Base-by-base conservation (phyloP, 1,140 invertebrate species). In the Cotesia chilonis region DNA sequence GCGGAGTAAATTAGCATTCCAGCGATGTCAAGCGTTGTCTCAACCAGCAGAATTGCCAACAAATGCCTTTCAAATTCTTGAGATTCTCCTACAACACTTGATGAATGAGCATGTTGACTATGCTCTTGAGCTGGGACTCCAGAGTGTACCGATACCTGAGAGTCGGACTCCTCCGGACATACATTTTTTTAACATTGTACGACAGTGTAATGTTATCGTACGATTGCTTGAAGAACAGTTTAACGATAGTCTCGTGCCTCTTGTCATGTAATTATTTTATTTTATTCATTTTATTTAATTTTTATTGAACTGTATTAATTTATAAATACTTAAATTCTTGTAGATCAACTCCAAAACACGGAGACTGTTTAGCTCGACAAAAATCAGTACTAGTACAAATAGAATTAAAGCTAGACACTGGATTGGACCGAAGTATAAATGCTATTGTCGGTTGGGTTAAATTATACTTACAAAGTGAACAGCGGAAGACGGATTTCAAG, bases 401-500 rank as follows among this genome's bases (percentile, higher is more conserved):
- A 73, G 96, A 99, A 86, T 90, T 90, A 20, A 98, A 98, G 86
- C 85, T 99, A 64, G 96, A 98, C 80, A 91, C 89, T 14, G 97
- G 97, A 0, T 83, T 99, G 28, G 96, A 98, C 81, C 91, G 95
- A 72, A 94, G 94, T 7, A 89, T 98, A 38, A 92, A 92, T 72
- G 95, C 96, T 0, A 92, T 98, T 28, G 91, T 95, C 71, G 93
- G 94, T 17, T 99, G 96, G 94, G 93, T 98, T 0, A 95, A 94
- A 87, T 88, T 95, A 61, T 93, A 97, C 80, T 88, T 99, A 1
- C 93, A 96, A 84, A 92, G 90, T 4, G 97, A 99, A 83, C 98
- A 99, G 87, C 96, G 96, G 83, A 98, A 98, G 83, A 94, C 92
- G 1, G 98, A 99, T 84, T 99, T 98, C 79, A 98, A 95, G 81